Base-by-base conservation (phyloP, 2,888 invertebrate species). In the Agonopterix heracliana region DNA sequence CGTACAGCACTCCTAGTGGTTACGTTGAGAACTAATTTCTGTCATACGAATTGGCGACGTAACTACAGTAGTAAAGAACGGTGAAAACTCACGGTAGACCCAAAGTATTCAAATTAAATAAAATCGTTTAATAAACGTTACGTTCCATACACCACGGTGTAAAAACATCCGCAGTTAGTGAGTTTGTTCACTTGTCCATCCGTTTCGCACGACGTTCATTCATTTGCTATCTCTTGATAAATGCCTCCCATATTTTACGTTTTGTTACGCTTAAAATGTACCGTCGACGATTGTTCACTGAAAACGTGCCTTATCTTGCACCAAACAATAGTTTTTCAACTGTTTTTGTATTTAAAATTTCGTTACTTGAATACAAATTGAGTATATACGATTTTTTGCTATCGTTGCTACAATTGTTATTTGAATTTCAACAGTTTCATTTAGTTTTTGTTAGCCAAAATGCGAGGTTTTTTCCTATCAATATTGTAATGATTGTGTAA, bases 221-320 rank as follows among this genome's bases (percentile, higher is more conserved):
- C 56, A 56, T 45, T 51, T 49, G 54, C 42, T 56, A 56, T 54
- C 53, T 50, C 47, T 38, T 53, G 50, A 54, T 52, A 51, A 57
- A 52, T 51, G 51, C 50, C 52, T 52, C 53, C 57, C 55, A 57
- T 54, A 57, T 54, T 54, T 56, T 51, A 54, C 48, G 48, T 53
- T 53, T 50, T 48, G 51, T 54, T 49, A 49, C 52, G 47, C 50
- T 56, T 51, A 47, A 51, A 50, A 54, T 51, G 14, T 13, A 44
- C 45, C 45, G 26, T 26, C 26, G 26, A 26, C 26, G 26, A 26
- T 26, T 26, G 26, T 26, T 26, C 26, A 26, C 26, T 26, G 26
- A 26, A 26, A 40, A 41, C 40, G 46, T 12, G 42, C 51, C 52
- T 54, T 56, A 56, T 56, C 56, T 54, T 46, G 14, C 9, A 38